phyloP scores from a whole-genome alignment of 1,140 invertebrate species.

The Chironomus striatipennis region DNA sequence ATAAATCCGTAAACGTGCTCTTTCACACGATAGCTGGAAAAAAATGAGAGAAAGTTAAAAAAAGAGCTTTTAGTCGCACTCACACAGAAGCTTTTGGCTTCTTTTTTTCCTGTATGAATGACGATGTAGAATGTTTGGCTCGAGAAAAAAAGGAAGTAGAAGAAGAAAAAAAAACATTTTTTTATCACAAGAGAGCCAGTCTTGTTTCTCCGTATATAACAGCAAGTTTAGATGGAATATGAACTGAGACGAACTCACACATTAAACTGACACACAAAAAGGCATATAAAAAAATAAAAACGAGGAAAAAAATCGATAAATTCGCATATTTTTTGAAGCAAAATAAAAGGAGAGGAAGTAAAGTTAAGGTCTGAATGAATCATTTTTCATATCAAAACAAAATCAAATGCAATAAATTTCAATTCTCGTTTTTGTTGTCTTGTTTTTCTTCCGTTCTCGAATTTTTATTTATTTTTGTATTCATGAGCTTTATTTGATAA shows the following conservation, averaged over 20 bases:
- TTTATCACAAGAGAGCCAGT: no score
- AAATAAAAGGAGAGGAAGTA: background rate
- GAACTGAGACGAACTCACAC: no score
- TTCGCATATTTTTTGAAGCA: background rate
- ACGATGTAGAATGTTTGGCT: no score
- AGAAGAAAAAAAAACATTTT: no score
- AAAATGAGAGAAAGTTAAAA: background rate
- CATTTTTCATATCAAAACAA: background rate
- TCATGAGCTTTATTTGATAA: background rate
- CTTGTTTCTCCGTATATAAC: no score
- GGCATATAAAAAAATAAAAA: background rate
- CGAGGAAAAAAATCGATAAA: background rate
- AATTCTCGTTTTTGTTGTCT: background rate
- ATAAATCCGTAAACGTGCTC: background rate
- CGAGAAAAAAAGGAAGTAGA: no score
- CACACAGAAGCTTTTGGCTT: background rate
- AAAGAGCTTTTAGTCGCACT: background rate
- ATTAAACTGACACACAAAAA: background rate
- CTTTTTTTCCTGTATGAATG: no score
- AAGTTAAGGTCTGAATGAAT: no score
- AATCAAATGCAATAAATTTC: constrained; percentile 9
- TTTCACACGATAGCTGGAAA: background rate
- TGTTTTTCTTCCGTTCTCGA: background rate
- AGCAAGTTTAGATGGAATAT: no score
- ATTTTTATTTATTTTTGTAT: background rate